phyloP scores from a whole-genome alignment of 2,888 invertebrate species.

The Eupithecia inturbata region DNA sequence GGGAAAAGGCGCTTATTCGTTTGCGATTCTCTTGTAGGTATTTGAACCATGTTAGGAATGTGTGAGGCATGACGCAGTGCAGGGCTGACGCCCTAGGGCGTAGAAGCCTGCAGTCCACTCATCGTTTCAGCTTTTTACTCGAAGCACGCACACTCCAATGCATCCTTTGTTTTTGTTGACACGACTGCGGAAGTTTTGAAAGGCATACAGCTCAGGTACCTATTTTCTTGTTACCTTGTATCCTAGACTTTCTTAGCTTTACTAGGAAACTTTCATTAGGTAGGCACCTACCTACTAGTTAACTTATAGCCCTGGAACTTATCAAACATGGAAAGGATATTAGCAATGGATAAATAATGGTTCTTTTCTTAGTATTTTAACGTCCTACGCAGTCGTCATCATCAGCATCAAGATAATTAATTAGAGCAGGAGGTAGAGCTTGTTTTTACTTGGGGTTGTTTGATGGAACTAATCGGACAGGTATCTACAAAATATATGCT shows the following conservation, averaged over 20 bases:
- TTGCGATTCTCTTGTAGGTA: slow-evolving; percentile 4
- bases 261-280: not conserved
- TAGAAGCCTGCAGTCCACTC: slow-evolving; percentile 63
- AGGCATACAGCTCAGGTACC: slow-evolving; percentile 19
- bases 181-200: slow-evolving; percentile 12
- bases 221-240: slow-evolving; percentile 23
- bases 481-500: too few species aligned
- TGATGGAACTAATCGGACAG: not conserved
- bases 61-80: slow-evolving; percentile 30
- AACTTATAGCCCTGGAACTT: not conserved
- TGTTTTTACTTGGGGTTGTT: not conserved
- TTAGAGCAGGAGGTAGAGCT: not conserved
- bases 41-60: slow-evolving; percentile 26
- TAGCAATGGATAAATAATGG: slow-evolving; percentile 8
- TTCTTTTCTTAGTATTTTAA: not conserved
- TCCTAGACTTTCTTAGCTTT: not conserved
- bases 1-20: not conserved
- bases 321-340: slow-evolving; percentile 1
- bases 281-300: not conserved
- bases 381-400: not conserved
- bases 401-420: not conserved
- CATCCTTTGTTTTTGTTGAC: slow-evolving; percentile 53
- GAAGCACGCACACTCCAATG: slow-evolving; percentile 47
- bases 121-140: slow-evolving; percentile 47
- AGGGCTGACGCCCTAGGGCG: slow-evolving; percentile 47